Evolutionary conservation across 2,888 invertebrate genomes (phyloP), one percentile per base, ranked within the genome.

Genomic region (Margaritifera margaritifera): DNA sequence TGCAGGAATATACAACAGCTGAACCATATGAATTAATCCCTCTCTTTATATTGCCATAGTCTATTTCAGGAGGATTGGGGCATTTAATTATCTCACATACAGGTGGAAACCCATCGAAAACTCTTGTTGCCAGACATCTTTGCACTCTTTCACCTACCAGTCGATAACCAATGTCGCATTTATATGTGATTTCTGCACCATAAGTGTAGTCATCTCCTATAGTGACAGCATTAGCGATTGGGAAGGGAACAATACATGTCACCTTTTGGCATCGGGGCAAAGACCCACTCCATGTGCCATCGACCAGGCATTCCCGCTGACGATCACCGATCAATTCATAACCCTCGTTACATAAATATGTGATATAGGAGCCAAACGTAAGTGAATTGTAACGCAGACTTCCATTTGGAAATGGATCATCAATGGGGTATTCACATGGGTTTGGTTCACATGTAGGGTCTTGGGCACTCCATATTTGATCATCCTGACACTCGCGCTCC

Each of bases 401-500:
- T 6, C 80, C 80, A 56, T 78, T 74, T 6, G 68, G 50, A 65
- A 80, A 78, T 20, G 60, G 62, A 6, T 22, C 60, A 1, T 27
- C 8, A 2, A 71, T 72, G 51, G 75, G 71, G 62, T 78, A 73
- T 6, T 75, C 83, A 83, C 86, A 86, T n/a, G 64, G 68, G 0
- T 76, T 67, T 11, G 74, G 71, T 4, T 71, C 63, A 69, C 88
- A 88, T n/a, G 72, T 72, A 19, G 89, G 88, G 2, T 69, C 72
- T 1, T 62, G 61, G 0, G 74, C 80, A 58, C 78, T 81, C 87
- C 87, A 89, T 4, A 73, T 76, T n/a, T 86, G 88, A 62, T 89
- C 81, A 5, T 83, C 84, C 61, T 84, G 86, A 75, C 90, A 91
- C 19, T 93, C 93, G 64, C 97, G 92, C 86, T 95, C 95, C 85